Base-by-base conservation (phyloP, 2,797 vertebrate genomes). In the Lycodopsis pacificus region DNA sequence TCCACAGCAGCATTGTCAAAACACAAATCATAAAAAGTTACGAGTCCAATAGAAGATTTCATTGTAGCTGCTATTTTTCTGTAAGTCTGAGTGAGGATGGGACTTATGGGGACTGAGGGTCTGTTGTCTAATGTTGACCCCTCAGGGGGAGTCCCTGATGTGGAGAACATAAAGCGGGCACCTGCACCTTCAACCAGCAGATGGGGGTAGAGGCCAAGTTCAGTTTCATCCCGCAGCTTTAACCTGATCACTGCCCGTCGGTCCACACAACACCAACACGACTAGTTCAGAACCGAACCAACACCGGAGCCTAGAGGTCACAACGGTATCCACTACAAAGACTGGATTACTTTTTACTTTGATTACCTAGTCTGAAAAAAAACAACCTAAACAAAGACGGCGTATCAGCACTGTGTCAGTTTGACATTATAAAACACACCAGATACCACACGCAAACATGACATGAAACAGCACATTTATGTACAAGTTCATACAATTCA, bases 181-280 rank as follows among this genome's bases (percentile, higher is more conserved):
- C 73, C 20, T 74, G 73, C 75, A 20, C 56, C 30, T 38, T 51
- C 5, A 13, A 75, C 88, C 89, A 91, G 80, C 75, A 93, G 91
- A 34, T 68, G 92, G 91, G 15, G 77, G 11, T 82, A 77, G 87
- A 93, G 53, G 42, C 65, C 61, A 48, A 46, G 22, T 1, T 67
- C 71, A 40, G 22, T 53, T 34, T 63, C 40, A 2, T 46, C 66
- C 67, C 14, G 9, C 48, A n/a, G 68, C 71, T 78, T 76, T 65
- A 61, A 79, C 62, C 54, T 20, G 5, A 72, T 46, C 30, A 2
- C 44, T 5, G 51, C 20, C 49, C 15, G 4, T 48, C 66, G 3
- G 4, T 70, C 74, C 69, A 67, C 64, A 68, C 66, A 40, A 32
- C 57, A 40, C 5, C 13, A 19, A 65, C 73, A 42, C 13, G 59